A percentile compares a stretch with the other conserved stretches of the same genome.
Evolutionary conservation across 2,797 vertebrate genomes (phyloP).

Genomic region (Alca torda): DNA sequence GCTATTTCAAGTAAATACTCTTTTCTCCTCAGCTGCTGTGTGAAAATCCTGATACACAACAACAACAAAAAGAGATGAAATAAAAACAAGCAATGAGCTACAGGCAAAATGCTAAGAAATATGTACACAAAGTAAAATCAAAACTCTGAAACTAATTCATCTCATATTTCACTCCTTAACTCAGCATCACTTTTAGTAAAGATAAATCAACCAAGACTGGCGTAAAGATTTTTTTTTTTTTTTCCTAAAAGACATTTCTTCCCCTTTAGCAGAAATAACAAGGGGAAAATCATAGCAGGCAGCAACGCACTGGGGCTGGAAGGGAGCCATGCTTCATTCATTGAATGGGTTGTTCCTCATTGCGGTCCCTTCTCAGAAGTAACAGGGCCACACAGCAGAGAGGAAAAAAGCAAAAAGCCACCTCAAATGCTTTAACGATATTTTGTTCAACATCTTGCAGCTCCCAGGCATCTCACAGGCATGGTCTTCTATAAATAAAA

Average conservation of each 20-base stretch:
- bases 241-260: neutral
- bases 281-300: neutral
- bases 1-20: neutral
- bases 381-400: neutral
- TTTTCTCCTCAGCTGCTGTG: neutral
- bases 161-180: neutral
- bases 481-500: constrained; percentile 11
- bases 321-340: neutral
- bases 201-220: neutral
- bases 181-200: neutral
- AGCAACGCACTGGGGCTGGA: neutral
- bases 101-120: neutral
- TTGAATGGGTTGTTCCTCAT: neutral
- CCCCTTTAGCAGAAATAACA: neutral
- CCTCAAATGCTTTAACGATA: neutral
- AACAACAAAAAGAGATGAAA: neutral
- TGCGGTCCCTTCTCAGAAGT: neutral
- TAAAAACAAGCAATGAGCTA: neutral
- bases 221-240: neutral
- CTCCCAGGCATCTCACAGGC: neutral
- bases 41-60: neutral
- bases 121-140: neutral
- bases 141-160: neutral
- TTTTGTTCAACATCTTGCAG: neutral
- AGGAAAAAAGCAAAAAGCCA: neutral